Percentiles rank a stretch among this genome's conserved stretches.
These are phyloP conservation scores for Malaclemys terrapin DNA, from an alignment of 2,113 vertebrate genomes.

Conservation along the genomic window DNA sequence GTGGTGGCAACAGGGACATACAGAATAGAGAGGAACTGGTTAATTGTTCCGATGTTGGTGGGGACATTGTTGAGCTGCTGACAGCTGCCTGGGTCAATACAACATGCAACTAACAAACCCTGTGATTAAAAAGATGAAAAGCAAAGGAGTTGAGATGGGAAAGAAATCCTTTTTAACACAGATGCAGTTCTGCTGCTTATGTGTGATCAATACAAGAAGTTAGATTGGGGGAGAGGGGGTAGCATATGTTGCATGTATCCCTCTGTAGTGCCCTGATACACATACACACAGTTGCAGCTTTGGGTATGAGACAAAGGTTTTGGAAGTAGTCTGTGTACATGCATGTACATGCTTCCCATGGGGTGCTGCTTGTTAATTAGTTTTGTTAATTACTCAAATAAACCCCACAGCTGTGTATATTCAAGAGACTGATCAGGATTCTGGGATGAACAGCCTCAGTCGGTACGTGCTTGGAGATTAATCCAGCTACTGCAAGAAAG, in stretches of 20 bases:
- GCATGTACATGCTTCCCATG: neutral
- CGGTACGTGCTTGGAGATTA: neutral
- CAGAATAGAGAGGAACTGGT: neutral
- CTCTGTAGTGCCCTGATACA: neutral
- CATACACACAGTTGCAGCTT: neutral
- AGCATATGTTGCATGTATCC: neutral
- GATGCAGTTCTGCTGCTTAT: neutral
- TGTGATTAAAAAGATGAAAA: neutral
- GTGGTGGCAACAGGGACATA: neutral
- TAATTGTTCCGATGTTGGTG: accelerated
- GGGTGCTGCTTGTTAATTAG: neutral
- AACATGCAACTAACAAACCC: neutral
- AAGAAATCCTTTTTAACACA: neutral
- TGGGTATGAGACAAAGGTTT: neutral
- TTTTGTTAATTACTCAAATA: neutral
- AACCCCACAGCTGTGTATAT: neutral
- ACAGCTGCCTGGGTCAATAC: neutral
- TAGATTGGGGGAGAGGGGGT: neutral
- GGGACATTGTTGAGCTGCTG: neutral
- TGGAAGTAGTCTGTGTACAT: neutral
- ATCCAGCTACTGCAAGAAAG: neutral
- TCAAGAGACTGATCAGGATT: neutral
- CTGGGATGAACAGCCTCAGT: neutral
- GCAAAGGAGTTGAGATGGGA: neutral
- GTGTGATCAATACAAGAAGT: neutral